phyloP scores from a whole-genome alignment of 1,140 invertebrate species.

The Drosophila arawakana region DNA sequence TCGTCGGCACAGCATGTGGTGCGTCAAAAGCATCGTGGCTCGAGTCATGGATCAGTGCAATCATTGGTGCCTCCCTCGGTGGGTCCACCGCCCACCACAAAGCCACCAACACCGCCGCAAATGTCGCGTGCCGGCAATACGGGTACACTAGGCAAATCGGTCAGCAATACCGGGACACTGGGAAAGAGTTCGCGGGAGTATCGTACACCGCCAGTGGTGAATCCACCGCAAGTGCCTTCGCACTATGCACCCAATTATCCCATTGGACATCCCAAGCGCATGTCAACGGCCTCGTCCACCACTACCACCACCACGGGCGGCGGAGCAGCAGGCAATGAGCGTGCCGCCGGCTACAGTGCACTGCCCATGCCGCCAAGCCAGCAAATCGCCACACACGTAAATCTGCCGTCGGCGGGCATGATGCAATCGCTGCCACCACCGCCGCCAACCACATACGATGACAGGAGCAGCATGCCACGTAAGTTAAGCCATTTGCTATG shows the following conservation, averaged over 20 bases:
- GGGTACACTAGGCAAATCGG: constrained; percentile 86
- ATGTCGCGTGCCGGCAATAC: constrained; percentile 87
- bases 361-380: constrained; percentile 88
- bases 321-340: constrained; percentile 84
- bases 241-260: constrained; percentile 98
- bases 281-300: constrained; percentile 76
- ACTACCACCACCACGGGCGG: constrained; percentile 66
- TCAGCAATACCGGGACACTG: constrained; percentile 86
- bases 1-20: constrained; percentile 57
- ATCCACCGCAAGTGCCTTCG: constrained; percentile 96
- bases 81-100: constrained; percentile 95
- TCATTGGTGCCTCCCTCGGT: constrained; percentile 86
- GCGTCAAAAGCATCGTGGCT: constrained; percentile 88
- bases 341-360: constrained; percentile 94
- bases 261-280: constrained; percentile 90
- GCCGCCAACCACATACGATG: constrained; percentile 87
- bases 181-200: constrained; percentile 93
- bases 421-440: constrained; percentile 90
- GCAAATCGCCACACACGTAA: constrained; percentile 86
- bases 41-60: constrained; percentile 85
- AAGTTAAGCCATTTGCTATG: constrained; percentile 84
- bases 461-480: constrained; percentile 92
- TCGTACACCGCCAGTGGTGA: constrained; percentile 96
- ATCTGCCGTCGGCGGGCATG: constrained; percentile 87
- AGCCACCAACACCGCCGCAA: constrained; percentile 97